Base-by-base conservation (phyloP, 2,888 invertebrate genomes). In the Drosophila buzzatii region DNA sequence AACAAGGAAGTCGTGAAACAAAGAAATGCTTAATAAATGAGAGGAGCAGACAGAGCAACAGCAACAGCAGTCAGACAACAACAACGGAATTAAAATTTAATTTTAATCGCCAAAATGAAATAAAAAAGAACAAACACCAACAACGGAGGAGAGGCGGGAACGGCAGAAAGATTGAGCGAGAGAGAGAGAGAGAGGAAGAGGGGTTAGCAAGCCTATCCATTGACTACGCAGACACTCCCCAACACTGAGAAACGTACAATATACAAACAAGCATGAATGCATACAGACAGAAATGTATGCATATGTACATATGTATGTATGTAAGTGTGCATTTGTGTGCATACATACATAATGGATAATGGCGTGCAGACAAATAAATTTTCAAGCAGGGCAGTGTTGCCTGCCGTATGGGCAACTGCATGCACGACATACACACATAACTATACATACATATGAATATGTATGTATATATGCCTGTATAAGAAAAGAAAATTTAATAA, bases 1-100 rank as follows among this genome's bases (percentile, higher is more conserved):
- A 85, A 85, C 90, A 82, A 90, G 85, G 85, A 85, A 85, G 90
- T 85, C 75, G 37, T 80, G 72, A 90, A 88, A 88, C 83, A 85
- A 90, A 85, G 88, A 85, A 79, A 73, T 76, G 82, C 74, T 74
- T 74, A 82, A 72, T 87, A 69, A 73, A 64, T 76, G 55, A 61
- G 73, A 59, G 58, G 61, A 47, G 58, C 69, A 63, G 45, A 64
- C 59, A 70, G 63, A 52, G 33, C 12, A 52, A 16, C n/a, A 60
- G 87, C 69, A 69, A 70, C 63, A 66, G 49, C 73, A 73, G 70
- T 47, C 79, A 69, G 72, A 71, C 69, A 67, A 49, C 70, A 78
- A 71, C 70, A 73, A 61, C 60, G 70, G 83, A 89, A 89, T 89
- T 90, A 85, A 89, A 90, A 73, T 87, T 89, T 75, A 90, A 85